Base-by-base conservation (phyloP, 2,797 vertebrate genomes). In the Sylvia borin region DNA sequence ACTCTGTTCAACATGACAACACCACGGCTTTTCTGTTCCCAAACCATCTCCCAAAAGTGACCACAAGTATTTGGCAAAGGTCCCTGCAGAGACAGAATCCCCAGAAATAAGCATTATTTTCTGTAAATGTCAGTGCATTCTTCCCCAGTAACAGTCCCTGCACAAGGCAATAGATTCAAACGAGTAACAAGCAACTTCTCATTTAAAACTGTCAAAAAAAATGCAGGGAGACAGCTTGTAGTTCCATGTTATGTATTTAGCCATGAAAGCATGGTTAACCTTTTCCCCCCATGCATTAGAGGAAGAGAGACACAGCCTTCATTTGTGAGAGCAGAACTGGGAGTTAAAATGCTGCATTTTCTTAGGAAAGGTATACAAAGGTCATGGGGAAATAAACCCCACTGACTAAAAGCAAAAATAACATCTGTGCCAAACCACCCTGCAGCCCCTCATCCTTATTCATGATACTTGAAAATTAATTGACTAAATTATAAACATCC, bases 41-140 rank as follows among this genome's bases (percentile, higher is more conserved):
- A 99, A 91, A 99, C 98, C 99, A 99, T 99, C 98, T 99, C 99
- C 99, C 99, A 99, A 50, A 99, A 99, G 97, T 99, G 99, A 83
- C 99, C 99, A 85, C 99, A 99, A 24, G 99, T 99, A 92, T 98
- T 99, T 90, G 99, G 99, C 97, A 99, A 97, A 88, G 99, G 99
- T 95, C 99, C 99, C 99, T 99, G 97, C 81, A 96, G 90, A 97
- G 97, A 95, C 66, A 97, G 75, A 95, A 95, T 57, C 80, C 90
- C 91, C 93, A 93, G 79, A 85, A 96, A 90, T 48, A 51, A 94
- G 90, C 48, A 53, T 91, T 79, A 94, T 72, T 93, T 85, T 90
- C 51, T 85, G 75, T 86, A 81, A 55, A 74, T 91, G 88, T 76
- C 93, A 92, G 65, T 76, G 80, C 76, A 82, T 66, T 40, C 42